Percentiles rank a stretch among this genome's conserved stretches.
These are phyloP conservation scores for Lepidurus apus DNA, from an alignment of 1,140 invertebrate species.

Conservation along the genomic window DNA sequence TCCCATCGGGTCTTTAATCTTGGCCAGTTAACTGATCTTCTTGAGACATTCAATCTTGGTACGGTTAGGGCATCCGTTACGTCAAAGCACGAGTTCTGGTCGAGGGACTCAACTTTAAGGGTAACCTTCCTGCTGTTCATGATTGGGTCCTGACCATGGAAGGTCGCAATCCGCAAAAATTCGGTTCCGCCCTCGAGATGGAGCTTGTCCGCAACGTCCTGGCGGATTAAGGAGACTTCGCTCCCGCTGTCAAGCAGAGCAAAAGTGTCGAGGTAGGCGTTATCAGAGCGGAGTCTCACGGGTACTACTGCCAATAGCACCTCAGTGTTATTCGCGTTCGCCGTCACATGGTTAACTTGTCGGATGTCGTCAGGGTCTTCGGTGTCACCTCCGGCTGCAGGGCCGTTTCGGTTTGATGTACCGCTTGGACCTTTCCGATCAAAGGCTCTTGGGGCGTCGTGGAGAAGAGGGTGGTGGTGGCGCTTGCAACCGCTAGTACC, in stretches of 20 bases:
- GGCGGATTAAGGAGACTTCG: constrained; percentile 3
- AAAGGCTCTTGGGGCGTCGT: background rate
- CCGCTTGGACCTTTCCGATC: background rate
- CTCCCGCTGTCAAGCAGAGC: constrained; percentile 24
- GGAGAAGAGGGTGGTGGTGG: background rate
- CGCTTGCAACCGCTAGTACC: background rate
- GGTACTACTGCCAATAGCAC: constrained; percentile 21
- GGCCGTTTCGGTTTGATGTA: background rate
- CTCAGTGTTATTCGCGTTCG: background rate
- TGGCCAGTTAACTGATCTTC: constrained; percentile 27
- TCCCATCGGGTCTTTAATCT: constrained; percentile 17
- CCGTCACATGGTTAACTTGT: background rate
- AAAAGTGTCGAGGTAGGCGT: background rate
- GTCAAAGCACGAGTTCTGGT: background rate
- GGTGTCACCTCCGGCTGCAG: background rate
- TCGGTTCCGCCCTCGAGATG: background rate
- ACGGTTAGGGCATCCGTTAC: constrained; percentile 1
- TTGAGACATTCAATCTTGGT: constrained; percentile 27
- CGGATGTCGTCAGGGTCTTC: background rate
- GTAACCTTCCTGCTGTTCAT: background rate
- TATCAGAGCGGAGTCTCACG: background rate
- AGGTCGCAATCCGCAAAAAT: background rate
- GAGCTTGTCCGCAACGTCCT: background rate
- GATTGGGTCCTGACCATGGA: constrained; percentile 28
- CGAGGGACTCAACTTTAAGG: background rate